Evolutionary conservation across 2,888 invertebrate species (phyloP).

Genomic region (Phorcus lineatus): DNA sequence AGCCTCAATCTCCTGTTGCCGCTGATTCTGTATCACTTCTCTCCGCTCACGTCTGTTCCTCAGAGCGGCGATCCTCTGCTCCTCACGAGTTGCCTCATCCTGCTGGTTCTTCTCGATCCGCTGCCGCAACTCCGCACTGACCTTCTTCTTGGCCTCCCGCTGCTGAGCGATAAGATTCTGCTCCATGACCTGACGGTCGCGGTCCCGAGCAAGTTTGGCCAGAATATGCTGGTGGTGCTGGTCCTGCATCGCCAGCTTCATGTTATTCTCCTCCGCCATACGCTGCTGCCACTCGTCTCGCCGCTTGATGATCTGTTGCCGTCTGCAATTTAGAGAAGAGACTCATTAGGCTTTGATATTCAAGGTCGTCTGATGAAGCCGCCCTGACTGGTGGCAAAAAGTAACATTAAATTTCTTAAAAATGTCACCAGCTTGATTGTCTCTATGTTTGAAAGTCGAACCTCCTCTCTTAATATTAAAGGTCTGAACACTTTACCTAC

Average conservation of each 20-base stretch:
- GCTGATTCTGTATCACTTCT: slow-evolving; percentile 48
- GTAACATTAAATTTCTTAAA: too few relatives aligned
- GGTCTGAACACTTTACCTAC: too few relatives aligned
- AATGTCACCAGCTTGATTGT: too few relatives aligned
- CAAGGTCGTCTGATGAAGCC: too few relatives aligned
- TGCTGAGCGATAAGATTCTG: slow-evolving; percentile 54
- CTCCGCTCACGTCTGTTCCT: slow-evolving; percentile 56
- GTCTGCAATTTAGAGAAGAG: slow-evolving; percentile 38
- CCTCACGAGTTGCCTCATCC: slow-evolving; percentile 50
- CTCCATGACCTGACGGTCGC: slow-evolving; percentile 57
- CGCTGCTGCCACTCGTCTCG: slow-evolving; percentile 54
- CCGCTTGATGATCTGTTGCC: slow-evolving; percentile 50
- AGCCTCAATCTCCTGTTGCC: slow-evolving; percentile 46
- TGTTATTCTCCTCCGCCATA: slow-evolving; percentile 50
- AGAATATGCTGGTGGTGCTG: slow-evolving; percentile 61
- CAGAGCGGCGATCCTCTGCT: slow-evolving; percentile 57
- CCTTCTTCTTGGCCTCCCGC: slow-evolving; percentile 60
- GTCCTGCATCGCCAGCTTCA: slow-evolving; percentile 63
- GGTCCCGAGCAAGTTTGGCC: slow-evolving; percentile 59
- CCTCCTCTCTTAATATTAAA: too few relatives aligned
- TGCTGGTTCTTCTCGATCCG: slow-evolving; percentile 57
- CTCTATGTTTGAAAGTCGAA: too few relatives aligned
- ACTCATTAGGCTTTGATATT: too few relatives aligned
- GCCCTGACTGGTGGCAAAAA: too few relatives aligned
- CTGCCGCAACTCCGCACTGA: slow-evolving; percentile 43